These are phyloP conservation scores for Synergus laeviventris DNA, from an alignment of 2,888 invertebrate genomes.

Conservation along the genomic window DNA sequence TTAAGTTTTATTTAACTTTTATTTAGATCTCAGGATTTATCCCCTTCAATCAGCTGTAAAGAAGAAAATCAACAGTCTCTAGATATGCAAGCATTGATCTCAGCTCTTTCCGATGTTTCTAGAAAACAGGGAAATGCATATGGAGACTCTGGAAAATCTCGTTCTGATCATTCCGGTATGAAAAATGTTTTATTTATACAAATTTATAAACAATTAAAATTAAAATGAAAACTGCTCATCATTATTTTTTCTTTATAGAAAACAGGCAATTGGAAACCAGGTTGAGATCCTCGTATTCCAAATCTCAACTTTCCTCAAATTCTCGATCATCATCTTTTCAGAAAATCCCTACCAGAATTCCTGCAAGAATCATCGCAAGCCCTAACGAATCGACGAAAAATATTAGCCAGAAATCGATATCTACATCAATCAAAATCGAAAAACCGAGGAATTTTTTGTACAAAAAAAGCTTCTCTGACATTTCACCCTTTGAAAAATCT, in stretches of 20 bases:
- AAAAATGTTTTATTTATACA: neutral
- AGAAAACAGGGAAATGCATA: slow-evolving; percentile 42
- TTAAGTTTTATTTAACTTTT: neutral
- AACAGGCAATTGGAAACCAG: neutral
- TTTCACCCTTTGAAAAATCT: slow-evolving; percentile 3
- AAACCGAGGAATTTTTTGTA: neutral
- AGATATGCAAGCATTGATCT: slow-evolving; percentile 56
- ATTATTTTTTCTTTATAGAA: neutral
- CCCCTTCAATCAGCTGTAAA: slow-evolving; percentile 50
- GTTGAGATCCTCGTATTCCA: neutral
- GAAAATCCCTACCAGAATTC: neutral
- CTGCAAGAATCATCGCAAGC: neutral
- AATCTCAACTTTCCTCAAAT: neutral
- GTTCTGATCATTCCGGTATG: neutral
- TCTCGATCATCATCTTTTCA: neutral
- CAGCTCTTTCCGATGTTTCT: slow-evolving; percentile 59
- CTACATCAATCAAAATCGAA: neutral
- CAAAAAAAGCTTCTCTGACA: neutral
- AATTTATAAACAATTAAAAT: neutral
- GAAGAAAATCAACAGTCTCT: slow-evolving; percentile 45
- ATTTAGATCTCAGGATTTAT: slow-evolving; percentile 57
- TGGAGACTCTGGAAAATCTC: slow-evolving; percentile 7
- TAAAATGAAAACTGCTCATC: neutral
- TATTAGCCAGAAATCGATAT: neutral
- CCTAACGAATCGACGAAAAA: neutral